Percentiles rank a stretch among this genome's conserved stretches.
Conservation (phyloP, 2,113 vertebrate genomes). For the Pygoscelis adeliae region DNA sequence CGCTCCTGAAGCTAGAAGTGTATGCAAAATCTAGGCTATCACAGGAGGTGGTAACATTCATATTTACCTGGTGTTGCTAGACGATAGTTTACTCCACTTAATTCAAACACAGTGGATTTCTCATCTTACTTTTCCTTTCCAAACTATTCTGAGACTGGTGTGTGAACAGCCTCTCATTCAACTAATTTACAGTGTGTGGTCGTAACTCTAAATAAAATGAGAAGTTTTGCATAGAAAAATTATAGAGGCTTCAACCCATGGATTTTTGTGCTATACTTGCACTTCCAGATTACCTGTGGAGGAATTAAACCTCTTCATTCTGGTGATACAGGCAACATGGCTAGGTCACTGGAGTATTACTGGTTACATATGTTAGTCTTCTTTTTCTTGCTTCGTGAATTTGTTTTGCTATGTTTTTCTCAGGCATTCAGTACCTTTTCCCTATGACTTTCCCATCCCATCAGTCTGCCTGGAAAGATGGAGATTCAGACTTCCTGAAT, state of each 20-base stretch:
- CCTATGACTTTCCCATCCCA: not conserved
- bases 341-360: not conserved
- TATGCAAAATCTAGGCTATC: not conserved
- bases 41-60: not conserved
- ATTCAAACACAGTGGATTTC: not conserved
- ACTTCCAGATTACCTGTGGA: not conserved
- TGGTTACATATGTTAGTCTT: not conserved
- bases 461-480: not conserved
- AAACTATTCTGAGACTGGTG: not conserved
- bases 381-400: not conserved
- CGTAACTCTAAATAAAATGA: not conserved
- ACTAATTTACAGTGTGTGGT: not conserved
- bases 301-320: not conserved
- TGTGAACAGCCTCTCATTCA: not conserved
- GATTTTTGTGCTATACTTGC: not conserved
- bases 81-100: not conserved
- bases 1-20: not conserved
- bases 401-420: not conserved
- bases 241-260: not conserved
- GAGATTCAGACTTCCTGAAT: not conserved
- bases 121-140: not conserved
- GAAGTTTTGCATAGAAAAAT: not conserved
- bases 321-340: not conserved
- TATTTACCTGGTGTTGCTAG: not conserved
- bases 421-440: not conserved